Evolutionary conservation across 2,888 invertebrate species (phyloP).

Genomic region (Latheticus oryzae): DNA sequence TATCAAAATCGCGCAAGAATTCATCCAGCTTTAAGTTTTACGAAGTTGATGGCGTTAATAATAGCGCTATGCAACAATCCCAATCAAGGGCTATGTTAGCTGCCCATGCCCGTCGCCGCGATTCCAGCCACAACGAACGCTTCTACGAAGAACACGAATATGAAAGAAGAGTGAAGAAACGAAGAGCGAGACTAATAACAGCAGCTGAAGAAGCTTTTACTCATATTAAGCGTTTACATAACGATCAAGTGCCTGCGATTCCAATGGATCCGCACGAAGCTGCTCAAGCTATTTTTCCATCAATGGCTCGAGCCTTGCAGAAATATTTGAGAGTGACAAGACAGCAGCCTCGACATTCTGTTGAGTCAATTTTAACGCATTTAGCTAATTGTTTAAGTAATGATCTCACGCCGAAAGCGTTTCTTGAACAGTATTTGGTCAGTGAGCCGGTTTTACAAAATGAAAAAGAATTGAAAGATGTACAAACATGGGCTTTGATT

Average conservation of each 20-base stretch:
- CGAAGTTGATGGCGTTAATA: constrained; percentile 87
- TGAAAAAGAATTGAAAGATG: constrained; percentile 81
- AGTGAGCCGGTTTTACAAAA: constrained; percentile 88
- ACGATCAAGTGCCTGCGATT: constrained; percentile 79
- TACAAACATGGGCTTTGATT: constrained; percentile 97
- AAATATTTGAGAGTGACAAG: constrained; percentile 95
- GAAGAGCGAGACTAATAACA: constrained; percentile 88
- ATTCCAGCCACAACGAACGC: constrained; percentile 95
- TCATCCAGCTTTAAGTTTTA: constrained; percentile 95
- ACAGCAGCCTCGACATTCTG: constrained; percentile 95
- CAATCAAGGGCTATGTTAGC: constrained; percentile 78
- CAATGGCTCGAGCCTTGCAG: constrained; percentile 94
- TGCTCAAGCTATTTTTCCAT: constrained; percentile 97
- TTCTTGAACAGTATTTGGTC: constrained; percentile 92
- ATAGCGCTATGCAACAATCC: constrained; percentile 74
- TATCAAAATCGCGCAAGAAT: constrained; percentile 83
- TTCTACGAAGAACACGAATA: constrained; percentile 99
- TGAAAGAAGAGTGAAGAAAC: constrained; percentile 90
- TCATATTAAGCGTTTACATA: constrained; percentile 88
- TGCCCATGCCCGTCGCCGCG: constrained; percentile 85
- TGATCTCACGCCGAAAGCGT: constrained; percentile 94
- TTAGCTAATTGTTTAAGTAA: constrained; percentile 92
- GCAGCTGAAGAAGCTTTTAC: constrained; percentile 99
- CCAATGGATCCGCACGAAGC: constrained; percentile 96
- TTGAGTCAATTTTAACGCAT: constrained; percentile 92